Base-by-base conservation (phyloP, 2,888 invertebrate genomes). In the Pinctada fucata region DNA sequence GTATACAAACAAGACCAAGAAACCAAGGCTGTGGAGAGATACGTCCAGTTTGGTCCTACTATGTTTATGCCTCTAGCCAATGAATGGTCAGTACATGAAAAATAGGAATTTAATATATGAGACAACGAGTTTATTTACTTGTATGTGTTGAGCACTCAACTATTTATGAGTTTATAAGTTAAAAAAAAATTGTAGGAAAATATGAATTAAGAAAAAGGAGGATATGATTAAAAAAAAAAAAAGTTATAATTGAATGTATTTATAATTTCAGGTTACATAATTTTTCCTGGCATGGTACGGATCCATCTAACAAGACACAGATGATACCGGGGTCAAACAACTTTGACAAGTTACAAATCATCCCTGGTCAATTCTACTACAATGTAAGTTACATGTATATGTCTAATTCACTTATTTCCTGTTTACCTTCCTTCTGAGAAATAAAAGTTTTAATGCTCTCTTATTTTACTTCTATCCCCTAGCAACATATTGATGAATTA, bases 341-440 rank as follows among this genome's bases (percentile, higher is more conserved):
- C 45, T 91, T 91, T 81, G 88, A 88, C 67, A 87, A 87, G 47
- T 84, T 91, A 5, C 86, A 88, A 75, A 86, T 90, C 65, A 90
- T 91, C n/a, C 91, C 91, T 5, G 91, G 90, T 75, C 91, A 91
- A 87, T 91, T 91, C 81, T 91, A 91, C 78, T 91, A 91, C 78
- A 91, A 91, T 86, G 91, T 91, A 83, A 85, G 90, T 86, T 73
- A 31, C 1, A 31, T 31, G 31, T 31, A 31, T 31, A 31, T 31
- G 31, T 31, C 31, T 31, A 31, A 31, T 31, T 31, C 31, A 31
- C 31, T 31, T 31, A 31, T 31, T 31, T 31, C 31, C 31, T 31
- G 31, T 31, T 31, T 31, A 31, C 31, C 31, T 31, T 31, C 31
- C 31, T 31, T 31, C 31, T 31, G 31, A 31, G 31, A 31, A 31